Base-by-base conservation (phyloP, 2,888 invertebrate species). In the Macrostomum cliftonense region DNA sequence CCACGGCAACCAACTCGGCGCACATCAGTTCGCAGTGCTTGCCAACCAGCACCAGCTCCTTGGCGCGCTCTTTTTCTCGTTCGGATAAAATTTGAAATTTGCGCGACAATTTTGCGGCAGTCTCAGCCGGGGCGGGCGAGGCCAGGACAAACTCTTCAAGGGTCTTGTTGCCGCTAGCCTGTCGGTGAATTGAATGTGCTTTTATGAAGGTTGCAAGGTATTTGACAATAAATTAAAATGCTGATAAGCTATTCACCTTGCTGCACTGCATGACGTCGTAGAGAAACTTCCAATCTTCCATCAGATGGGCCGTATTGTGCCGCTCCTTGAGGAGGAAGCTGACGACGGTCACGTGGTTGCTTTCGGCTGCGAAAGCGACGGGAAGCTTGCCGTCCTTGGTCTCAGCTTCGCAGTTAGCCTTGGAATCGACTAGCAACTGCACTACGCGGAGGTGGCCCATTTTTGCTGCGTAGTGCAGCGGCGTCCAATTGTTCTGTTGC, bases 111-210 rank as follows among this genome's bases (percentile, higher is more conserved):
- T 97, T 97, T 50, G 93, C 93, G 17, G 97, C 95, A 13, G 93
- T 88, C 67, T 97, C 95, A 21, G 95, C 91, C 0, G 95, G 95
- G 2, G 95, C 95, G n/a, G 91, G 89, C 0, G 93, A 93, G n/a
- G 91, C 85, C 52, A 97, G 74, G 21, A 97, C 83, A 69, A 97
- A 97, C 68, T 97, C 95, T 67, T 91, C 86, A 54, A 97, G 85
- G 0, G 95, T 91, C 62, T 84, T 82, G 28, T 28, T 28, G 28
- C 28, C 28, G 28, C 28, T 28, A 7, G 28, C 28, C 28, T 28
- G 28, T 9, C 5, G 9, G 28, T 28, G 28, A 28, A 28, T 28
- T 9, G 9, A 28, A 28, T 28, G n/a, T n/a, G n/a, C n/a, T n/a
- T n/a, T n/a, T n/a, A n/a, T n/a, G n/a, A n/a, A n/a, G n/a, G n/a